Conservation (phyloP, 2,888 invertebrate species). For the Phortica okadai region DNA sequence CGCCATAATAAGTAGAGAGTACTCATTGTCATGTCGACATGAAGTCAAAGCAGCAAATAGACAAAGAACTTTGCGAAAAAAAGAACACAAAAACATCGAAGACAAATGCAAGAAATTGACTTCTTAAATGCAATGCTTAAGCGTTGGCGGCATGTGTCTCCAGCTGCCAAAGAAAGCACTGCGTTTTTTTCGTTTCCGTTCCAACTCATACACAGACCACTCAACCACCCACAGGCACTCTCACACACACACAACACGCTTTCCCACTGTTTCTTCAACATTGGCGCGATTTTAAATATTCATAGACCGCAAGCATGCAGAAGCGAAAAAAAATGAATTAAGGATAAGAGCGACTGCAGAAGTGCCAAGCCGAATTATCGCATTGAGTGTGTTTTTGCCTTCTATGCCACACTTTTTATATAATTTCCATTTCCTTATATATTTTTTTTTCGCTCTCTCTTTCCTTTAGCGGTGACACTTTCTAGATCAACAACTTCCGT, state of each 20-base stretch:
- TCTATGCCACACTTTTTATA: neutral
- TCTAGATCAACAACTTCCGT: constrained; percentile 39
- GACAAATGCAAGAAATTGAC: constrained; percentile 25
- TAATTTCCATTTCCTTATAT: constrained; percentile 36
- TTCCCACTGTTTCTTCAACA: neutral
- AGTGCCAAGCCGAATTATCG: constrained; percentile 66
- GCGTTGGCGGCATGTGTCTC: neutral
- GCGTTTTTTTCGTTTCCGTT: neutral
- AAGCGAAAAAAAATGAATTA: constrained; percentile 36
- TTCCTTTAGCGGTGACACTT: constrained; percentile 50
- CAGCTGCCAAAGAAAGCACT: neutral
- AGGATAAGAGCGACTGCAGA: constrained; percentile 37
- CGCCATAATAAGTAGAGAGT: neutral
- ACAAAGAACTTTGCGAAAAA: neutral
- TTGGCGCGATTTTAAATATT: constrained; percentile 70
- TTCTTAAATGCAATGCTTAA: constrained; percentile 16
- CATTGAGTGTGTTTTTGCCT: constrained; percentile 47
- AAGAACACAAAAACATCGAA: constrained; percentile 6
- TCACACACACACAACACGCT: neutral
- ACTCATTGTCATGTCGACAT: constrained; percentile 14
- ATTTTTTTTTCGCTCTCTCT: constrained; percentile 44
- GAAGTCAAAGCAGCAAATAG: neutral
- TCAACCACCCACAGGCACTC: neutral
- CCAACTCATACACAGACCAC: neutral
- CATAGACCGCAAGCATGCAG: constrained; percentile 64